Percentiles rank a stretch among this genome's conserved stretches.
Conservation (phyloP, 2,888 invertebrate genomes). For the Rhagophthalmus giganteus region DNA sequence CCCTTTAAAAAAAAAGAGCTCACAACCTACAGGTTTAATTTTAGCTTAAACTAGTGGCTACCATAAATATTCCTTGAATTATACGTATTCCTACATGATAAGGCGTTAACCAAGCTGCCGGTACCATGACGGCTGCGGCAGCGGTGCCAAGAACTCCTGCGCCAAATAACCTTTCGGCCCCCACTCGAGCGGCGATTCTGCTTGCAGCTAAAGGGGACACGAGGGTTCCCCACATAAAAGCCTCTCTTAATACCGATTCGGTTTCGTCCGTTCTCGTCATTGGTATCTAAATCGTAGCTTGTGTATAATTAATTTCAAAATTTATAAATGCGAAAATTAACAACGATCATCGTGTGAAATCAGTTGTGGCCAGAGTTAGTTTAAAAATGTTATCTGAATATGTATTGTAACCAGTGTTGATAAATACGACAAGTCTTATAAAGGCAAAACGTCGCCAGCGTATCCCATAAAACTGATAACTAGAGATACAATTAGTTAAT, state of each 20-base stretch:
- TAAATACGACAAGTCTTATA: too few species aligned
- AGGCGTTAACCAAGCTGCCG: conserved; percentile 62
- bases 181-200: conserved; percentile 60
- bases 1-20: conserved; percentile 53
- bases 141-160: conserved; percentile 62
- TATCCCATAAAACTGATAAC: too few species aligned
- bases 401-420: too few species aligned
- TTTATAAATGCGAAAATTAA: too few species aligned
- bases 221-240: conserved; percentile 62
- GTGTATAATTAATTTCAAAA: too few species aligned
- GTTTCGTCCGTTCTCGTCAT: conserved; percentile 60
- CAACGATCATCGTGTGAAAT: too few species aligned
- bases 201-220: conserved; percentile 61
- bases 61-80: conserved; percentile 61
- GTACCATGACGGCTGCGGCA: conserved; percentile 59
- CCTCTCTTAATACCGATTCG: conserved; percentile 60
- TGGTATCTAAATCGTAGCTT: conserved; percentile 50
- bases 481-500: too few species aligned
- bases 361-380: too few species aligned
- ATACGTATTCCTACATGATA: conserved; percentile 61
- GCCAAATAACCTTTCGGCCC: conserved; percentile 61
- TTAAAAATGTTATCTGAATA: too few species aligned
- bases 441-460: too few species aligned
- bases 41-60: conserved; percentile 40
- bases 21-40: too few species aligned